These are phyloP conservation scores for Papilio elwesi DNA, from an alignment of 2,888 invertebrate species.

Conservation along the genomic window DNA sequence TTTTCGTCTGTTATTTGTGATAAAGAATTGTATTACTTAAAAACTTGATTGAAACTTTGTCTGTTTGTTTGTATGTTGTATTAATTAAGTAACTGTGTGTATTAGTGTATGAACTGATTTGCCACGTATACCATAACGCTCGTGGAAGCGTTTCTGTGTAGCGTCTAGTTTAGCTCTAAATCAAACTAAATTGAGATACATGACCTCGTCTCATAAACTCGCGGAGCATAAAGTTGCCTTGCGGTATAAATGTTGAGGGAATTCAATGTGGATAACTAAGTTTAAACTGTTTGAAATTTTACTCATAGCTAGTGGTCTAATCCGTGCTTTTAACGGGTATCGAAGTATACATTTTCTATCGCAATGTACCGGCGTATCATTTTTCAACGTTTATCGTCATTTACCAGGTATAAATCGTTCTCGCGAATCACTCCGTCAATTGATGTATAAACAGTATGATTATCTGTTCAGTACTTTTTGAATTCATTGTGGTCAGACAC, in stretches of 20 bases:
- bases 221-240: slow-evolving; percentile 18
- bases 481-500: too few species aligned
- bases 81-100: slow-evolving; percentile 3
- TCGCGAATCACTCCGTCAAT: too few species aligned
- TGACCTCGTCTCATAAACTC: slow-evolving; percentile 33
- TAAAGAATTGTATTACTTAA: too few species aligned
- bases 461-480: too few species aligned
- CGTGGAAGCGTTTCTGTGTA: slow-evolving; percentile 31
- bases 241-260: slow-evolving; percentile 23
- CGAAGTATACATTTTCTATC: too few species aligned
- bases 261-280: not conserved
- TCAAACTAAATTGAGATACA: slow-evolving; percentile 37
- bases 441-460: too few species aligned
- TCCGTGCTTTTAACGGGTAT: not conserved
- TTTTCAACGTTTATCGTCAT: too few species aligned
- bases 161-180: slow-evolving; percentile 24
- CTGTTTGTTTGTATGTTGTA: too few species aligned
- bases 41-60: too few species aligned
- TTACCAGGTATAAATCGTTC: too few species aligned
- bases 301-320: not conserved
- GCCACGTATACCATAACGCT: not conserved
- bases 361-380: too few species aligned
- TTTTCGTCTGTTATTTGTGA: too few species aligned
- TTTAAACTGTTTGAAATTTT: not conserved
- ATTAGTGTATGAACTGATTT: not conserved